phyloP scores from a whole-genome alignment of 2,888 invertebrate species.

The Chymomyza amoena region DNA sequence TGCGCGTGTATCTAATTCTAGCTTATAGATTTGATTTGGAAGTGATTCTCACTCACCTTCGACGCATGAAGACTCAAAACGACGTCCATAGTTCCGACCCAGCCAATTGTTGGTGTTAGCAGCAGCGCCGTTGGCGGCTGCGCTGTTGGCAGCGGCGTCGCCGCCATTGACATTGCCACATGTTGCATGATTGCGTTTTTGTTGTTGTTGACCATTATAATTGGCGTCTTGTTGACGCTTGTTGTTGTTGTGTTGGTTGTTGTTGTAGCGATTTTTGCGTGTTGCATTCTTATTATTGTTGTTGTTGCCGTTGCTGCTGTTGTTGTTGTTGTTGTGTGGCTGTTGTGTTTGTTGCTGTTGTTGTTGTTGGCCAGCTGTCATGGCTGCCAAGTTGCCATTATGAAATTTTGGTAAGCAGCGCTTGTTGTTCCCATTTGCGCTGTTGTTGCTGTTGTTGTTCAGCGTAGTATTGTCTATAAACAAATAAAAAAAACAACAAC shows the following conservation, averaged over 20 bases:
- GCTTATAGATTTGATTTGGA: too few relatives aligned
- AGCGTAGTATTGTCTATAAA: conserved; percentile 27
- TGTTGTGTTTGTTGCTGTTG: conserved; percentile 24
- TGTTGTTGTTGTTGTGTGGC: conserved; percentile 20
- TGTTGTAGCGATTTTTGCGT: conserved; percentile 45
- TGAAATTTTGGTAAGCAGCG: conserved; percentile 42
- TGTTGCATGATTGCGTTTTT: conserved; percentile 31
- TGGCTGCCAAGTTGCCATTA: conserved; percentile 34
- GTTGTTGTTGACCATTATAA: conserved; percentile 27
- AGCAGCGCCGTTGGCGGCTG: conserved; percentile 2
- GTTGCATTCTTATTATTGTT: conserved; percentile 11
- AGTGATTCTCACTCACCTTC: conserved; percentile 67
- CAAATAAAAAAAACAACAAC: not conserved
- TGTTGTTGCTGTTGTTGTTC: conserved; percentile 12
- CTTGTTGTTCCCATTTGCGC: conserved; percentile 12
- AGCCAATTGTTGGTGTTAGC: conserved; percentile 39
- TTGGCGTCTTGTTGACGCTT: conserved; percentile 30
- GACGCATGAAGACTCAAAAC: conserved; percentile 67
- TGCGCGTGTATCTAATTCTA: too few relatives aligned
- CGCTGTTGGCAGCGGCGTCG: not conserved
- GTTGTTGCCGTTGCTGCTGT: conserved; percentile 17
- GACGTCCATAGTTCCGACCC: conserved; percentile 53
- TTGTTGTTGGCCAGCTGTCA: not conserved
- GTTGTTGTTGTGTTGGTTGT: conserved; percentile 33
- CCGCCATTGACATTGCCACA: not conserved